Evolutionary conservation across 1,140 invertebrate species (phyloP), one percentile per base, ranked within the genome.

Genomic region (Bradynema listronoti): DNA sequence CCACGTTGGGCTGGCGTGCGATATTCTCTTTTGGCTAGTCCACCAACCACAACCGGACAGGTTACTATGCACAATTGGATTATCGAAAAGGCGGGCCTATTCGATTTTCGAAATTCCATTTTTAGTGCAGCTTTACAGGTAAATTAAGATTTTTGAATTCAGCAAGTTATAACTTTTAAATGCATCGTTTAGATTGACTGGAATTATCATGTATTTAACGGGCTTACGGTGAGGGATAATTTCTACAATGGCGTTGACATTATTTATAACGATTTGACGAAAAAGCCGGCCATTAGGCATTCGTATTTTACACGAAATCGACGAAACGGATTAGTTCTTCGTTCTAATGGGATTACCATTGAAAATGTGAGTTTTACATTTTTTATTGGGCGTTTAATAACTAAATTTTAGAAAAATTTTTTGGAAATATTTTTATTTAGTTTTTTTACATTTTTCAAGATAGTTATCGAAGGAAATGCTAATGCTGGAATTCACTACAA

Each of bases 1-100:
- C 86, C 87, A 2, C 87, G 87, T 36, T 96, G 91, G 91, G 89
- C 90, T 16, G 91, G 91, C 7, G 79, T 95, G 0, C 81, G 91
- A 69, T 85, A 94, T 56, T 88, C 90, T 50, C 87, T 89, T 50
- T 81, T 91, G 4, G 87, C 91, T 0, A 87, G 89, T 72, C 82
- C 88, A 63, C 86, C 87, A 42, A 87, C 88, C 68, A 78, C 94
- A 2, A 89, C 91, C 72, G 75, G 74, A 69, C 82, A 89, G 66
- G 86, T 87, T 36, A 87, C 89, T 68, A 79, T 95, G n/a, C 88
- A 91, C 73, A 89, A 86, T 70, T 84, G 91, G 4, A 87, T 86
- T 4, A 86, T 95, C 52, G 88, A 93, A 80, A 87, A 87, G 79
- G 90, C 92, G 4, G 94, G 94, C 0, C 82, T 97, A 0, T 82